Evolutionary conservation across 2,888 invertebrate genomes (phyloP), one percentile per base, ranked within the genome.

Genomic region (Sphaerophoria taeniata): DNA sequence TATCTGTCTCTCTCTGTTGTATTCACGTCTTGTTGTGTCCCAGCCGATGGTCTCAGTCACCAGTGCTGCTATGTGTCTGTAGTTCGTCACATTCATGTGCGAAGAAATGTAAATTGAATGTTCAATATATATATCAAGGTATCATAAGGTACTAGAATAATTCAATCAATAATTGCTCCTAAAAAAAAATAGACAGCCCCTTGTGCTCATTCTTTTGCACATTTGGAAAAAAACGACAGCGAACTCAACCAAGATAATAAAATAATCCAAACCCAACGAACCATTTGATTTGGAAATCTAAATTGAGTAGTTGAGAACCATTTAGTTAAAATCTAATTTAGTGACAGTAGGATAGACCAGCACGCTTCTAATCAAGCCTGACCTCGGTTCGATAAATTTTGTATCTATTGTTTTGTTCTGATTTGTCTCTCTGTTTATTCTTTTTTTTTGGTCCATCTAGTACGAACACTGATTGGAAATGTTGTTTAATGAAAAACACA

Each of bases 231-330:
- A 11, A 58, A 58, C 24, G 11, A 11, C 4, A 12, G 6, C 45
- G 14, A 5, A 9, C 31, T 49, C 34, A 16, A 14, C 14, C 24
- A 3, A 36, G 14, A 60, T 58, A 45, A 60, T 53, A 79, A 79
- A 72, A 60, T 60, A 67, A 72, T 72, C 49, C 60, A 51, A 82
- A 77, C 9, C 43, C 77, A 77, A 73, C 77, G 53, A 77, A 56
- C 47, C 72, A 60, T 82, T 78, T 78, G 63, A 83, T 83, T 83
- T 78, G 73, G 74, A 83, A 78, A 78, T 73, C 63, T 78, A 78
- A 78, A 83, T 83, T 78, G 69, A 83, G 78, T 74, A 78, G 78
- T 83, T 78, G 69, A 83, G 78, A 70, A 73, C 73, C 31, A 78
- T 83, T 78, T 83, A 78, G 73, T 70, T 73, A 51, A 83, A 83